Conservation (phyloP, 2,888 invertebrate species). For the Coelopa pilipes region DNA sequence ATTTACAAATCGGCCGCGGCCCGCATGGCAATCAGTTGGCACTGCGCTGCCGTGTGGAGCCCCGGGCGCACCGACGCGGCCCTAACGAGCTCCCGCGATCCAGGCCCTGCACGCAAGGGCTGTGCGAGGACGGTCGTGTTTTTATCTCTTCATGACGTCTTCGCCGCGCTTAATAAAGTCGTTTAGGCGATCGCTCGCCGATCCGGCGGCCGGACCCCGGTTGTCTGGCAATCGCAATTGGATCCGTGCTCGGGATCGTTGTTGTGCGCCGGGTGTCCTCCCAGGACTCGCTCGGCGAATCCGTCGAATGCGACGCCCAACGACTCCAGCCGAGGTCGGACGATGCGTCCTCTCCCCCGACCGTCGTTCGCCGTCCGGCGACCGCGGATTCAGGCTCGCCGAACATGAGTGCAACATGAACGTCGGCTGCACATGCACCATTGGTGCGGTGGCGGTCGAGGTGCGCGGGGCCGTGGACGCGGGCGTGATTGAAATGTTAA, state of each 20-base stretch:
- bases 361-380: no score
- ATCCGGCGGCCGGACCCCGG: no score
- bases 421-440: not conserved
- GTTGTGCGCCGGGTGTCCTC: no score
- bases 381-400: no score
- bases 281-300: no score
- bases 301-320: no score
- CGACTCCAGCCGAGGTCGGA: no score
- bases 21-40: conserved; percentile 45
- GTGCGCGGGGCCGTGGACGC: not conserved
- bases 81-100: conserved; percentile 28
- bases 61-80: conserved; percentile 20
- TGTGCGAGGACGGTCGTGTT: not conserved
- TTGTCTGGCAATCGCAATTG: no score
- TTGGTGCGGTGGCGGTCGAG: not conserved
- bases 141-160: not conserved
- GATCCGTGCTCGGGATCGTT: no score
- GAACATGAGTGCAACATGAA: conserved; percentile 2
- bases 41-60: conserved; percentile 11
- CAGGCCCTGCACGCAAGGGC: conserved; percentile 26
- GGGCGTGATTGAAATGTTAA: conserved; percentile 26
- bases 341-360: no score
- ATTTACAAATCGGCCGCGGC: conserved; percentile 47
- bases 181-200: not conserved
- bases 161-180: not conserved